Evolutionary conservation across 2,797 vertebrate species (phyloP).

Genomic region (Clamator glandarius): DNA sequence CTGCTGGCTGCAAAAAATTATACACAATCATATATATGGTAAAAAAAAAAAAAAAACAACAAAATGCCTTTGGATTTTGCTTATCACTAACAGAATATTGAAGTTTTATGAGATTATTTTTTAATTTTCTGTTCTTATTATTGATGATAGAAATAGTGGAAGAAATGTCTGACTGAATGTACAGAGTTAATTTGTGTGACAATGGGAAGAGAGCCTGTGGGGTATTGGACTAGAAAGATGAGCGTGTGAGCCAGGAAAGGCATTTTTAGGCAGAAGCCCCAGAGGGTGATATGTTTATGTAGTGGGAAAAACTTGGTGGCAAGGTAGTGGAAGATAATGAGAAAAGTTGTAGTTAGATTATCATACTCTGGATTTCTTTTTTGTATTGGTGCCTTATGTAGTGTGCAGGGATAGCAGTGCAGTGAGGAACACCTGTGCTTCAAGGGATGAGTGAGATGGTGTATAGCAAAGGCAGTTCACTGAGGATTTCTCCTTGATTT

Average conservation of each 20-base stretch:
- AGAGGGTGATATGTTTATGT: neutral
- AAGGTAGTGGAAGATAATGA: neutral
- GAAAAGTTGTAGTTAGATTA: neutral
- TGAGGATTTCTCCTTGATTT: neutral
- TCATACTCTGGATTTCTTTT: neutral
- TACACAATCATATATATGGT: rapidly evolving
- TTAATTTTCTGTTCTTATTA: neutral
- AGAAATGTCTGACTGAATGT: neutral
- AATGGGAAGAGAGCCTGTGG: neutral
- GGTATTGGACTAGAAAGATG: neutral
- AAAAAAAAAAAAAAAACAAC: neutral
- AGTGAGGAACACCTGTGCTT: neutral
- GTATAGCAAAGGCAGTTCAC: neutral
- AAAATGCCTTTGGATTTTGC: neutral
- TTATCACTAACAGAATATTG: too few species aligned
- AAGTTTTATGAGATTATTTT: neutral
- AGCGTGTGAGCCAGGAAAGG: neutral
- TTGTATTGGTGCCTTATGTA: neutral
- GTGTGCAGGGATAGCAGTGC: neutral
- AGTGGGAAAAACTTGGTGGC: neutral
- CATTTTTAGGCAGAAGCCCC: neutral
- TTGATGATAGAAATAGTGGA: neutral
- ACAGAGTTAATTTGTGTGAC: neutral
- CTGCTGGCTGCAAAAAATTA: neutral
- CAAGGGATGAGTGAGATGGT: neutral